Percentiles rank a stretch among this genome's conserved stretches.
Evolutionary conservation across 2,888 invertebrate genomes (phyloP).

Genomic region (Tryphoninae sp.): DNA sequence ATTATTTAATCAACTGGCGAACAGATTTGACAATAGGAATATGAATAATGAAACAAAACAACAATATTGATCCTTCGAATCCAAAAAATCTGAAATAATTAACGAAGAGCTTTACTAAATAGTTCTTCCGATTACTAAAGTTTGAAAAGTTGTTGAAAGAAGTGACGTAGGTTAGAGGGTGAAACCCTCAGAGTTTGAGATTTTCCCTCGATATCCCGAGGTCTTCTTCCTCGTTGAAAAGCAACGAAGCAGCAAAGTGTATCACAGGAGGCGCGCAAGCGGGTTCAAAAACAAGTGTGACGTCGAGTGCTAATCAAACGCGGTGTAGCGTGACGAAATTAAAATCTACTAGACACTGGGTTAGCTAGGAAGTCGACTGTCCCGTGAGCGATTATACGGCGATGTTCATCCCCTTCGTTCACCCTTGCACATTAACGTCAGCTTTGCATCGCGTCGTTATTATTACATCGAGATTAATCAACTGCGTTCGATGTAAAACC

Average conservation of each 20-base stretch:
- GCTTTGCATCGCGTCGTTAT: neutral
- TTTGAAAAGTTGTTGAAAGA: too few species aligned
- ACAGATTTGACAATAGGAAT: too few species aligned
- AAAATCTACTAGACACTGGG: conserved; percentile 59
- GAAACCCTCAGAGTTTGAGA: neutral
- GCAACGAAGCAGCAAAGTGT: conserved; percentile 27
- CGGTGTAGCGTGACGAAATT: conserved; percentile 63
- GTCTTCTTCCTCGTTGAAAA: neutral
- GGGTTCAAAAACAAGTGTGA: conserved; percentile 33
- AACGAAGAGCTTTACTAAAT: too few species aligned
- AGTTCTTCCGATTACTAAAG: too few species aligned
- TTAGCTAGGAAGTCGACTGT: neutral
- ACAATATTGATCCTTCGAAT: too few species aligned
- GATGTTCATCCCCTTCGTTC: neutral
- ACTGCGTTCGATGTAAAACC: neutral
- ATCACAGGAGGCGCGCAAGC: neutral
- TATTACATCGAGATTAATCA: conserved; percentile 1
- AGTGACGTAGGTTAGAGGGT: too few species aligned
- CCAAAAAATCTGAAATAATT: neutral
- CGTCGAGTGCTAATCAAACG: conserved; percentile 66
- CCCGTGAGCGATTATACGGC: conserved; percentile 18
- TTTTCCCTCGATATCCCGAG: neutral
- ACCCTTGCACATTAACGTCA: neutral
- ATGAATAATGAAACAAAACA: too few species aligned
- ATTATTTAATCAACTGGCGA: too few species aligned